These are phyloP conservation scores for Allobates femoralis DNA, from an alignment of 2,797 vertebrate species.

Conservation along the genomic window DNA sequence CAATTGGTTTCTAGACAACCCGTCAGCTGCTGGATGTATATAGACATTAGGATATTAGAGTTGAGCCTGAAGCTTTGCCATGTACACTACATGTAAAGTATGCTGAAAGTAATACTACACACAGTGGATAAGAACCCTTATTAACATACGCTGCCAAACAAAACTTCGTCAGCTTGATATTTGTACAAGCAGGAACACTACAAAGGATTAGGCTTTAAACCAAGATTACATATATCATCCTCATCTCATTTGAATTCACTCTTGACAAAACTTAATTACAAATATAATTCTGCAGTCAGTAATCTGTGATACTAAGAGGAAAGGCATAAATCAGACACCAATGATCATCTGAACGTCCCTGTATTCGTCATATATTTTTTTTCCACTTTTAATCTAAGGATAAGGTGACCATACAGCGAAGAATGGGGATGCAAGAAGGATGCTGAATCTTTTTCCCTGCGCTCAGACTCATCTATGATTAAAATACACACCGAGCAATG, in stretches of 20 bases:
- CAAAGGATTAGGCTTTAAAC: slow-evolving; percentile 49
- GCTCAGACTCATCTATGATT: slow-evolving; percentile 47
- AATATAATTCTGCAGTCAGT: slow-evolving; percentile 40
- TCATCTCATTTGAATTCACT: slow-evolving; percentile 53
- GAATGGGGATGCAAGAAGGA: neutral
- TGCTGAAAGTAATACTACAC: slow-evolving; percentile 14
- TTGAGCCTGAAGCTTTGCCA: slow-evolving; percentile 15
- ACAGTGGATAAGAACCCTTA: slow-evolving; percentile 39
- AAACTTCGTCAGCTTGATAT: slow-evolving; percentile 48
- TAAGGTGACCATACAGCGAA: neutral
- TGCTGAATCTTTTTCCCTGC: neutral
- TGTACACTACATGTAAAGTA: slow-evolving; percentile 29
- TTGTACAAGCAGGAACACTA: slow-evolving; percentile 45
- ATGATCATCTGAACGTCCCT: neutral
- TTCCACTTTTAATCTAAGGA: neutral
- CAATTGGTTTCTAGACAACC: slow-evolving; percentile 33
- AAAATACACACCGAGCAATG: slow-evolving; percentile 33
- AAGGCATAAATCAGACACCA: slow-evolving; percentile 31
- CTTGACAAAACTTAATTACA: slow-evolving; percentile 51
- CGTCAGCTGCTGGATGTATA: slow-evolving; percentile 33
- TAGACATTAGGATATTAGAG: neutral
- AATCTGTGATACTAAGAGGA: slow-evolving; percentile 28
- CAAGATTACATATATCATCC: slow-evolving; percentile 48
- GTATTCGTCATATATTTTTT: neutral
- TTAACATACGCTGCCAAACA: slow-evolving; percentile 52